A percentile compares a stretch with the other conserved stretches of the same genome.
phyloP scores from a whole-genome alignment of 1,140 invertebrate species.

The Protaetia brevitarsis region DNA sequence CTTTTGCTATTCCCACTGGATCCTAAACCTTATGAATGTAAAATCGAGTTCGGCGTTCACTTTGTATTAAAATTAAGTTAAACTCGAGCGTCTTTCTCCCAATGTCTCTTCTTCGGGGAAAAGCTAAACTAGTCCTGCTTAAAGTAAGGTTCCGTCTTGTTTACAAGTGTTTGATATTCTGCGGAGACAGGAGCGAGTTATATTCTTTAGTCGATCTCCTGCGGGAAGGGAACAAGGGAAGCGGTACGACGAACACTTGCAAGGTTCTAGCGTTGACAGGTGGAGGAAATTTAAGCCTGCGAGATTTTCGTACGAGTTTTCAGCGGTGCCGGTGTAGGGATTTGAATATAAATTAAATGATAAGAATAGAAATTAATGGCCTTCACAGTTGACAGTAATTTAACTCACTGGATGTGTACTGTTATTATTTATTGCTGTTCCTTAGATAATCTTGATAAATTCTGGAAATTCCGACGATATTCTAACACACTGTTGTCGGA shows the following conservation, averaged over 20 bases:
- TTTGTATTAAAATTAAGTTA: constrained; percentile 18
- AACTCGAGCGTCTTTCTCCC: background rate
- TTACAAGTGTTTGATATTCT: constrained; percentile 5
- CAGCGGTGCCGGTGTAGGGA: background rate
- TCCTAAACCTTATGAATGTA: background rate
- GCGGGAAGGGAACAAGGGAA: background rate
- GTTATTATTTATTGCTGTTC: too few relatives aligned
- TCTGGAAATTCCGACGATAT: too few relatives aligned
- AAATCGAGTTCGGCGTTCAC: background rate
- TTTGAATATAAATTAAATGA: constrained; percentile 17
- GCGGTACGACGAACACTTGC: background rate
- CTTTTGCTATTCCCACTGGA: background rate
- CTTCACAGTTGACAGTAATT: background rate
- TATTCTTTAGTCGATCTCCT: constrained; percentile 1
- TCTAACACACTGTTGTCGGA: too few relatives aligned
- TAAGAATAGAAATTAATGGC: background rate
- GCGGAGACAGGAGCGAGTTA: constrained; percentile 2
- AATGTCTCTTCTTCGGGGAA: background rate
- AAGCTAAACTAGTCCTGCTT: background rate
- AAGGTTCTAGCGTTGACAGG: constrained; percentile 2
- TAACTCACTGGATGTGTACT: too few relatives aligned
- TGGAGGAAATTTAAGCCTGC: constrained; percentile 5
- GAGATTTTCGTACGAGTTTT: background rate
- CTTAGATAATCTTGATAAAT: too few relatives aligned
- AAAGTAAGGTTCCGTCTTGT: background rate